Conservation (phyloP, 2,888 invertebrate species). For the Drosophila subquinaria region DNA sequence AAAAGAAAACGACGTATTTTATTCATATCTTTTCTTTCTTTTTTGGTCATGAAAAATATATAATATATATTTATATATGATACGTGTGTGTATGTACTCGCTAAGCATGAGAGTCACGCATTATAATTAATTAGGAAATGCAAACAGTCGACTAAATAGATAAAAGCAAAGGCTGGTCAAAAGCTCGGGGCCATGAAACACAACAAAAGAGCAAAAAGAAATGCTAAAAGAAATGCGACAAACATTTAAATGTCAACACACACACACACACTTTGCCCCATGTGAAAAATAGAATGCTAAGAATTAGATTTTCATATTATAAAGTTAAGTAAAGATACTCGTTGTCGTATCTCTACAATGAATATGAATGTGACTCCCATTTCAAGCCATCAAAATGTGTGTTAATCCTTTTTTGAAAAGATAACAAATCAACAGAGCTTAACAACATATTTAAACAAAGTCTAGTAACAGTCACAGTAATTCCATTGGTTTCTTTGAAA, state of each 20-base stretch:
- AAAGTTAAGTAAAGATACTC: constrained; percentile 15
- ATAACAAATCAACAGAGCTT: constrained; percentile 15
- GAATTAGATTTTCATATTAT: constrained; percentile 11
- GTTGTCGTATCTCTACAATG: neutral
- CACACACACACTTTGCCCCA: constrained; percentile 5
- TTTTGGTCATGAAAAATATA: constrained; percentile 21
- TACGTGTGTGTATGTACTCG: constrained; percentile 29
- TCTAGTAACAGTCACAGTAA: neutral
- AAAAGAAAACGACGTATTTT: constrained; percentile 15
- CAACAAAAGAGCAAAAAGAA: constrained; percentile 15
- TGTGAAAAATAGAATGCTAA: constrained; percentile 14
- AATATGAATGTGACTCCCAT: neutral
- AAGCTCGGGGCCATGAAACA: constrained; percentile 23
- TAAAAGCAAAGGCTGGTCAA: constrained; percentile 59
- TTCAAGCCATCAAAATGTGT: neutral
- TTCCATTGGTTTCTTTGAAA: neutral
- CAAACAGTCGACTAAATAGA: constrained; percentile 72
- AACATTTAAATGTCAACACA: constrained; percentile 46
- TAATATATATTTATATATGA: constrained; percentile 24
- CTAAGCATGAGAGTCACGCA: constrained; percentile 76
- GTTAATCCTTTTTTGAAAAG: constrained; percentile 11
- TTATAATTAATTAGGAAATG: constrained; percentile 77
- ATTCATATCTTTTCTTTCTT: neutral
- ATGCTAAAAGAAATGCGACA: constrained; percentile 24
- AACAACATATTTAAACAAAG: constrained; percentile 8